These are phyloP conservation scores for Sebastes itinus DNA, from an alignment of 2,797 vertebrate genomes.

Conservation along the genomic window DNA sequence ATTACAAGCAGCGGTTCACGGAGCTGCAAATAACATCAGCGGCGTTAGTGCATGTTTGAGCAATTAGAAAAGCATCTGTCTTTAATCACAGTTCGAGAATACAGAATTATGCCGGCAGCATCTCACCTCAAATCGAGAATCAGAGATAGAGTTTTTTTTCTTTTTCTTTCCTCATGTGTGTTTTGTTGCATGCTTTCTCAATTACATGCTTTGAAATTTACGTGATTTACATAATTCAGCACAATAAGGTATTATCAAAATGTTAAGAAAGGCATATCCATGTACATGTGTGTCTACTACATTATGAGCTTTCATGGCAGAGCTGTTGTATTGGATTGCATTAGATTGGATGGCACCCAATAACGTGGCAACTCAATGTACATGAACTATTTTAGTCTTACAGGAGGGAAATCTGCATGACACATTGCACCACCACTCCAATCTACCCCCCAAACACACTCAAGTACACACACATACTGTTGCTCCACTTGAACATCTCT, in stretches of 20 bases:
- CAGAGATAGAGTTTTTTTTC: not conserved
- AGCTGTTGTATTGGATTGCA: not conserved
- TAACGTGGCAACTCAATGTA: not conserved
- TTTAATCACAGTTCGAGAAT: conserved; percentile 44
- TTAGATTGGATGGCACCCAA: not conserved
- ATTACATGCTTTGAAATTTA: not conserved
- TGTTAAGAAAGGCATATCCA: not conserved
- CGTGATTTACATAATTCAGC: not conserved
- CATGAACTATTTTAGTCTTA: not conserved
- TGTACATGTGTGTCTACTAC: not conserved
- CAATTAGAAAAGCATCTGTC: conserved; percentile 63
- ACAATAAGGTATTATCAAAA: not conserved
- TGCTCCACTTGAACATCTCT: conserved; percentile 18
- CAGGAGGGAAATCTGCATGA: not conserved
- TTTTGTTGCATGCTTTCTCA: not conserved
- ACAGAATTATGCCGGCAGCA: not conserved
- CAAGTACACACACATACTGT: not conserved
- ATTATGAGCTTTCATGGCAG: not conserved
- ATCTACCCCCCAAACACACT: not conserved
- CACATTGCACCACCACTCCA: not conserved
- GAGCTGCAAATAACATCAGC: conserved; percentile 59
- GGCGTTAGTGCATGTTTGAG: conserved; percentile 64
- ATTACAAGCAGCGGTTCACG: conserved; percentile 62
- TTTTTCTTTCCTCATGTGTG: not conserved
- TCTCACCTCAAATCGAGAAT: not conserved